Base-by-base conservation (phyloP, 2,888 invertebrate species). In the Troides oblongomaculatus region DNA sequence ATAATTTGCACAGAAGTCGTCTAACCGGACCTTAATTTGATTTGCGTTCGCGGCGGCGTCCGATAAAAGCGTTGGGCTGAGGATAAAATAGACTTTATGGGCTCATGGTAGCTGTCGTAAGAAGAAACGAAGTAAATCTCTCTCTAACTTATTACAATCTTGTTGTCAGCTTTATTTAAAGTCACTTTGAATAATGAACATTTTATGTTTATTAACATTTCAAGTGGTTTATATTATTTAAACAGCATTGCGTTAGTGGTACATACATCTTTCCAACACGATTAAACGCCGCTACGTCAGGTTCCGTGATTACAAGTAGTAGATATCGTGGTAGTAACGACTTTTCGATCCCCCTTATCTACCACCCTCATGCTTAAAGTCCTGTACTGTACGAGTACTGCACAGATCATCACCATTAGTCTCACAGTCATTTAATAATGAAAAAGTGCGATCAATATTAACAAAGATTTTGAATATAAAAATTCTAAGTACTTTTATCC, bases 61-160 rank as follows among this genome's bases (percentile, higher is more conserved):
- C 80, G 80, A 89, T 90, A 89, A 90, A 88, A 88, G 81, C 81
- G 88, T 86, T 89, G 89, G 88, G 84, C 46, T 78, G 80, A 81
- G 84, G 83, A 81, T 83, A 81, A 84, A 87, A 86, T 79, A 78
- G 85, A 84, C 89, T 90, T 89, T 91, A 90, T 88, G 83, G 46
- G 80, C 72, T 72, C 80, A 80, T 81, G 87, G 87, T 88, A 88
- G 85, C 84, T 85, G 80, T 80, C 76, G 77, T 82, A 85, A 88
- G 89, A 90, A 88, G 85, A 86, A 83, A 83, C 78, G 82, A 77
- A 83, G 89, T 89, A 89, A 90, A 90, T 89, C 89, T 89, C 80
- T 70, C 79, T 81, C 79, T 81, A 85, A 88, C 84, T 88, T 90
- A 90, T 90, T 90, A 89, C 89, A 88, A 85, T 85, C 84, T 76